Conservation (phyloP, 2,113 vertebrate species). For the Vicugna pacos region DNA sequence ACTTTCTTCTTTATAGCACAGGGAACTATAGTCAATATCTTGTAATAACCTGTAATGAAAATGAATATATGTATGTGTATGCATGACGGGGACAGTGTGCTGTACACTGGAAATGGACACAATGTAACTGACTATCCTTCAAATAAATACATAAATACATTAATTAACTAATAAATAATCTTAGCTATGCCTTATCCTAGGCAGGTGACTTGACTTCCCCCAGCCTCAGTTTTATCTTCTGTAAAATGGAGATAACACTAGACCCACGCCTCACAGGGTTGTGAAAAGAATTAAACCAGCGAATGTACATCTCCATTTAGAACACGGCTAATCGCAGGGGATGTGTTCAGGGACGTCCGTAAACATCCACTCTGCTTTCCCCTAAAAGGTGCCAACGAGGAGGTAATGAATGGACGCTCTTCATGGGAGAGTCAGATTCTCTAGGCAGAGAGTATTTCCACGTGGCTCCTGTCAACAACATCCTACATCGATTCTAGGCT, state of each 20-base stretch:
- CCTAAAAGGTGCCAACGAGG: background rate
- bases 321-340: background rate
- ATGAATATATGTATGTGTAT: too few relatives aligned
- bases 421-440: background rate
- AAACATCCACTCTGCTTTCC: background rate
- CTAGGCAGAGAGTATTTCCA: background rate
- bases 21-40: too few relatives aligned
- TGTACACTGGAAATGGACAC: too few relatives aligned
- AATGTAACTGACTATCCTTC: too few relatives aligned
- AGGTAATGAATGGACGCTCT: background rate
- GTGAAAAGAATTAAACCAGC: background rate
- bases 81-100: too few relatives aligned
- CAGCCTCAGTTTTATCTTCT: background rate
- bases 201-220: background rate
- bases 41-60: too few relatives aligned
- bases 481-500: background rate
- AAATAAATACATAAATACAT: too few relatives aligned
- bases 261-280: background rate
- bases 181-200: background rate
- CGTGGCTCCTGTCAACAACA: background rate
- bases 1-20: too few relatives aligned
- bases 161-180: background rate
- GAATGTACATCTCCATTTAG: background rate
- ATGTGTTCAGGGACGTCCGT: background rate
- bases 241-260: background rate